phyloP scores from a whole-genome alignment of 1,140 invertebrate genomes.

The Heliothis subflexa region DNA sequence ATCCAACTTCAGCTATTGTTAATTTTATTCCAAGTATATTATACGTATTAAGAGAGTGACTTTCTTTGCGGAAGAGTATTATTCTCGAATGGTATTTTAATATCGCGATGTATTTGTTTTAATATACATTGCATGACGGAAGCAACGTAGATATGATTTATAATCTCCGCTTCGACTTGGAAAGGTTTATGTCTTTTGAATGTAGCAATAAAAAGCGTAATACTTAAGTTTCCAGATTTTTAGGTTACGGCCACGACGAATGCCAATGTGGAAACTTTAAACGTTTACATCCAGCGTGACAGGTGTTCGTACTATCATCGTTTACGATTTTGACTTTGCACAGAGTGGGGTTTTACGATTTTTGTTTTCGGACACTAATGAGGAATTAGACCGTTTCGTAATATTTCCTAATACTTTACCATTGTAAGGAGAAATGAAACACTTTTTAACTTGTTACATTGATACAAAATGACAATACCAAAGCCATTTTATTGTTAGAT shows the following conservation, averaged over 20 bases:
- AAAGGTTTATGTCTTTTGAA: constrained; percentile 46
- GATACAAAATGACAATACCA: constrained; percentile 7
- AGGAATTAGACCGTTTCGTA: constrained; percentile 11
- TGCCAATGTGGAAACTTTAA: constrained; percentile 48
- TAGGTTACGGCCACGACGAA: constrained; percentile 43
- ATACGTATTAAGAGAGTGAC: constrained; percentile 1
- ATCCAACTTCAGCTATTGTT: constrained; percentile 65
- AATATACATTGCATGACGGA: constrained; percentile 47
- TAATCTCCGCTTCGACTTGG: constrained; percentile 37
- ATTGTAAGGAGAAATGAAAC: not conserved
- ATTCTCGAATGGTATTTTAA: constrained; percentile 7
- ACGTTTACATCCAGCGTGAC: constrained; percentile 50
- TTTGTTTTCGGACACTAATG: constrained; percentile 43
- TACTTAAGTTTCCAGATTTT: constrained; percentile 47
- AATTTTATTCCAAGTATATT: constrained; percentile 53
- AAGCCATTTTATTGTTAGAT: constrained; percentile 14
- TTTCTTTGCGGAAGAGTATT: not conserved
- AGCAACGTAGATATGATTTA: constrained; percentile 42
- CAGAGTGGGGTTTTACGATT: constrained; percentile 47
- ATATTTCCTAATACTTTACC: constrained; percentile 10
- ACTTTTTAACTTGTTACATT: constrained; percentile 9
- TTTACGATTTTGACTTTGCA: constrained; percentile 52
- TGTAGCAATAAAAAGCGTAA: constrained; percentile 47
- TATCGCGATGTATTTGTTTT: not conserved
- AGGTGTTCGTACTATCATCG: constrained; percentile 50